These are phyloP conservation scores for Seriola aureovittata DNA, from an alignment of 2,113 vertebrate genomes.

Conservation along the genomic window DNA sequence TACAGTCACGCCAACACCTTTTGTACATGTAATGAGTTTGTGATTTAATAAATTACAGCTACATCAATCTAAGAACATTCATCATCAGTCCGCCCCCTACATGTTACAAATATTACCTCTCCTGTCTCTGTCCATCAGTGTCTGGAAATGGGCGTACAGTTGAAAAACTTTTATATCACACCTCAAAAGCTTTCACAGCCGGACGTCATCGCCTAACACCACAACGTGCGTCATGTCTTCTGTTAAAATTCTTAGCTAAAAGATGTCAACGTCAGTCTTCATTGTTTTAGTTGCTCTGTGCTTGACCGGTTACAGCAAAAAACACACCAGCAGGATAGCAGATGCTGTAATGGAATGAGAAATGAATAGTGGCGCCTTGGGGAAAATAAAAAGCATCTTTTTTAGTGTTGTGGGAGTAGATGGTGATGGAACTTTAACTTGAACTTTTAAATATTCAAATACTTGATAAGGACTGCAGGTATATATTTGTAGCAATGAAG, in stretches of 20 bases:
- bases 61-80: not conserved
- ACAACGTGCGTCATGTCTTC: slow-evolving; percentile 7
- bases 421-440: not conserved
- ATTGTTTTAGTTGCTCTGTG: slow-evolving; percentile 24
- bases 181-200: slow-evolving; percentile 16
- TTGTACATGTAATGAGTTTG: not conserved
- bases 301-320: slow-evolving; percentile 26
- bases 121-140: not conserved
- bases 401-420: not conserved
- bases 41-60: slow-evolving; percentile 8
- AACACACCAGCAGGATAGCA: slow-evolving; percentile 34
- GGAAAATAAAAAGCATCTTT: not conserved
- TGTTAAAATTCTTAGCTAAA: slow-evolving; percentile 31
- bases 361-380: not conserved
- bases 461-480: not conserved
- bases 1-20: not conserved
- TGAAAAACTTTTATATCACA: not conserved
- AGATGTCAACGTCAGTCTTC: slow-evolving; percentile 1
- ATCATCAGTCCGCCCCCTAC: slow-evolving; percentile 32
- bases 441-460: slow-evolving; percentile 10
- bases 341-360: slow-evolving; percentile 27
- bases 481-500: not conserved
- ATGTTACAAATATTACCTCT: slow-evolving; percentile 4
- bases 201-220: not conserved
- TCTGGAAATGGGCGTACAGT: not conserved